A percentile compares a stretch with the other conserved stretches of the same genome.
phyloP scores from a whole-genome alignment of 2,113 vertebrate genomes.

The Gasterosteus aculeatus region DNA sequence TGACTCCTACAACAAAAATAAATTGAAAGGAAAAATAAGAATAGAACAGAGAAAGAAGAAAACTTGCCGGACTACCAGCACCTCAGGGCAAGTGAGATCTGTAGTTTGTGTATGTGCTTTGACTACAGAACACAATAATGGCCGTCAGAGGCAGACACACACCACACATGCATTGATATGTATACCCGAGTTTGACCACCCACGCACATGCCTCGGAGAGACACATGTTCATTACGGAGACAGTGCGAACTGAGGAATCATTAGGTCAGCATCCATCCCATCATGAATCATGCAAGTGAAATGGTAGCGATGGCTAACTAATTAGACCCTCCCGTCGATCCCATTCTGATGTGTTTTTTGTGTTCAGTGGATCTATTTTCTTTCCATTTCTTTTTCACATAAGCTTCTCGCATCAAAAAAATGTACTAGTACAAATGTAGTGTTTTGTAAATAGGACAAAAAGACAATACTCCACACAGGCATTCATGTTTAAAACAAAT shows the following conservation, averaged over 20 bases:
- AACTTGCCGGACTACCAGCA: conserved; percentile 2
- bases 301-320: background rate
- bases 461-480: background rate
- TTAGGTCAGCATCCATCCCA: conserved; percentile 25
- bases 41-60: background rate
- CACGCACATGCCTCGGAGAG: background rate
- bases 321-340: conserved; percentile 12
- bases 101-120: conserved; percentile 36
- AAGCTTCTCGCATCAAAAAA: background rate
- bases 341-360: background rate
- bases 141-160: background rate
- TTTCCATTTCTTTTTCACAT: background rate
- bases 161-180: conserved; percentile 8
- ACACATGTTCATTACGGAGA: conserved; percentile 23
- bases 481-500: background rate
- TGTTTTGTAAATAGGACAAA: background rate
- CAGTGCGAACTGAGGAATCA: conserved; percentile 15
- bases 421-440: background rate
- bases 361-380: background rate
- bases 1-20: conserved; percentile 34
- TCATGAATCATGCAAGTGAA: conserved; percentile 18
- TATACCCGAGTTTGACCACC: background rate
- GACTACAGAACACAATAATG: conserved; percentile 39
- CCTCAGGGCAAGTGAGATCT: conserved; percentile 39
- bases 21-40: conserved; percentile 35